These are phyloP conservation scores for Mungos mungo DNA, from an alignment of 2,113 vertebrate species.

Conservation along the genomic window DNA sequence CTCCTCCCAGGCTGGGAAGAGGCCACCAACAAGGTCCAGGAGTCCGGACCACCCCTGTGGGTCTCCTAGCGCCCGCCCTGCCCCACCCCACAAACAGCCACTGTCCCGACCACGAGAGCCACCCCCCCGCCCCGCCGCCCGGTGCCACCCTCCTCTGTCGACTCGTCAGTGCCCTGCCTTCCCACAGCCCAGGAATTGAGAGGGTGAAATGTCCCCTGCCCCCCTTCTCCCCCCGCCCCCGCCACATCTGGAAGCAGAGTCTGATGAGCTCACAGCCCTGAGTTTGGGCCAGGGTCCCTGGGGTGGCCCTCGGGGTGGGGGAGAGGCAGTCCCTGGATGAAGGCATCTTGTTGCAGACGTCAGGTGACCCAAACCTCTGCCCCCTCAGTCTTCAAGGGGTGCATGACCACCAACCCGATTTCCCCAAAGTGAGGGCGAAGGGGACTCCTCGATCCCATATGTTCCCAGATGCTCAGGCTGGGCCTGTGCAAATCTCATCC, in stretches of 20 bases:
- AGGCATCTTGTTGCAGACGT: too few species aligned
- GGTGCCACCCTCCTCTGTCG: background rate
- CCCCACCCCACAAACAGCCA: background rate
- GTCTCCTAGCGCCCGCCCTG: background rate
- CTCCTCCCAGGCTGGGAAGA: background rate
- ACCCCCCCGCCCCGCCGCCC: accelerated
- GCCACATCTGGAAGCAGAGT: too few species aligned
- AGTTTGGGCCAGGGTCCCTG: background rate
- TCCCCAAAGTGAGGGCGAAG: background rate
- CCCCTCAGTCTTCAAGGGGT: background rate
- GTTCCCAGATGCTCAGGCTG: accelerated
- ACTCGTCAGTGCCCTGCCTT: too few species aligned
- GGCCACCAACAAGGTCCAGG: background rate
- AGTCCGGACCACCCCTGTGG: accelerated
- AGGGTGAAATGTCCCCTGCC: background rate
- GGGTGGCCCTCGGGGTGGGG: accelerated
- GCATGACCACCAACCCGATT: accelerated
- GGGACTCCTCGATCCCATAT: background rate
- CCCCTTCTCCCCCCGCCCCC: accelerated
- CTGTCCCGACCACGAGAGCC: background rate
- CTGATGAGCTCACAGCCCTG: background rate
- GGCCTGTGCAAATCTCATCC: background rate
- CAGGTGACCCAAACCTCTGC: background rate
- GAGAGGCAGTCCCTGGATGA: accelerated
- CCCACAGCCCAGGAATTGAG: background rate